phyloP scores from a whole-genome alignment of 1,140 invertebrate species.

The Trichogramma pretiosum region DNA sequence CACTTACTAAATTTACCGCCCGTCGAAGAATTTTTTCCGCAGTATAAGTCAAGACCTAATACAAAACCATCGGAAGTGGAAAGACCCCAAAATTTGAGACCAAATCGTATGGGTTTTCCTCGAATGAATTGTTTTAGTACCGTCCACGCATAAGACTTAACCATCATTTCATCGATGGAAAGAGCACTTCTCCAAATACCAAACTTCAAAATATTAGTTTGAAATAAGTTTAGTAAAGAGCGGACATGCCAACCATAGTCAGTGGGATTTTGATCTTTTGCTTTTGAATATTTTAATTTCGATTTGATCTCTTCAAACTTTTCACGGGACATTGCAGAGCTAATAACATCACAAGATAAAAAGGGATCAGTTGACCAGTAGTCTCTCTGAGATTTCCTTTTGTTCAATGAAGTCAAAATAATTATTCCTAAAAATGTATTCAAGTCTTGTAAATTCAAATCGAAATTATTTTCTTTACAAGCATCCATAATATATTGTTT shows the following conservation, averaged over 20 bases:
- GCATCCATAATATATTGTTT: constrained; percentile 8
- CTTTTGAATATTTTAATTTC: constrained; percentile 12
- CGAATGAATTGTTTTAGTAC: constrained; percentile 15
- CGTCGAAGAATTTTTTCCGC: constrained; percentile 5
- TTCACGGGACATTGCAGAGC: constrained; percentile 10
- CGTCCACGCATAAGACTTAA: constrained; percentile 15
- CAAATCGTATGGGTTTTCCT: constrained; percentile 18
- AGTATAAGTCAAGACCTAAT: constrained; percentile 17
- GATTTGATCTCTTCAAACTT: constrained; percentile 15
- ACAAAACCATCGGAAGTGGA: constrained; percentile 16
- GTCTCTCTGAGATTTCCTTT: constrained; percentile 9
- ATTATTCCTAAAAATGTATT: constrained; percentile 13
- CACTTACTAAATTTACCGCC: constrained; percentile 6
- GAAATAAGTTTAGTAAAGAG: constrained; percentile 11
- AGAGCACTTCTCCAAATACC: constrained; percentile 11
- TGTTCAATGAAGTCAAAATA: constrained; percentile 13
- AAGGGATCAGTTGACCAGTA: constrained; percentile 13
- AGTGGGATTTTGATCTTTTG: neutral
- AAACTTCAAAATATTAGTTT: constrained; percentile 15
- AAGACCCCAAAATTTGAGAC: constrained; percentile 17
- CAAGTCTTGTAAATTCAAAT: constrained; percentile 7
- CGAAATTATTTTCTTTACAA: constrained; percentile 6
- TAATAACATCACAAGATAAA: constrained; percentile 9
- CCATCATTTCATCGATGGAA: constrained; percentile 16
- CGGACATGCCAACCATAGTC: constrained; percentile 7